Evolutionary conservation across 2,113 vertebrate species (phyloP).

Genomic region (Peromyscus maniculatus): DNA sequence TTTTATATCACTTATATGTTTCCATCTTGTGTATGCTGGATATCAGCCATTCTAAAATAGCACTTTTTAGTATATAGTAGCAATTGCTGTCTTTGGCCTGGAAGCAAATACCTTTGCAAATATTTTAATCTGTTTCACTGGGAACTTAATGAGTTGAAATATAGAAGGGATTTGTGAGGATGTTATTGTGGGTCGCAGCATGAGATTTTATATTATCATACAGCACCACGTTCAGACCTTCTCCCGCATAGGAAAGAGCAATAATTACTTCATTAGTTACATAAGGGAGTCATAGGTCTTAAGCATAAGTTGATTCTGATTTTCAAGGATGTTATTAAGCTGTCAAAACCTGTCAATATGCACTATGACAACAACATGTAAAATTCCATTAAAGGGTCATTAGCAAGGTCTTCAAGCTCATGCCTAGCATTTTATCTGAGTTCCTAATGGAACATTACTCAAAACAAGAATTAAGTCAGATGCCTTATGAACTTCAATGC

Average conservation of each 20-base stretch:
- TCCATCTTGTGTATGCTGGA: neutral
- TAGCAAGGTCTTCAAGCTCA: constrained; percentile 36
- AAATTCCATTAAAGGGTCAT: constrained; percentile 78
- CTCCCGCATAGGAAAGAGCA: constrained; percentile 52
- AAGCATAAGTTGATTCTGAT: constrained; percentile 77
- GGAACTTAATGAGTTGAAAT: constrained; percentile 51
- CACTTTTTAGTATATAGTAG: constrained; percentile 34
- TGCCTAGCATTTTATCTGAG: constrained; percentile 65
- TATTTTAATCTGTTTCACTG: constrained; percentile 46
- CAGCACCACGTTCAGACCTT: neutral
- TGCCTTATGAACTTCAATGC: constrained; percentile 58
- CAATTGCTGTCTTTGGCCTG: constrained; percentile 38
- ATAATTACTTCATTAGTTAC: constrained; percentile 80
- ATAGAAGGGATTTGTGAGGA: constrained; percentile 35
- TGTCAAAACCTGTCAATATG: constrained; percentile 79
- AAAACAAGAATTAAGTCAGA: constrained; percentile 50
- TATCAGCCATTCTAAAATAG: constrained; percentile 50
- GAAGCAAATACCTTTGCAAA: constrained; percentile 56
- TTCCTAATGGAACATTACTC: constrained; percentile 70
- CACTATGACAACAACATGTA: constrained; percentile 70
- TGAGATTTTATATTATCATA: constrained; percentile 63
- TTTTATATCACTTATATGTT: constrained; percentile 43
- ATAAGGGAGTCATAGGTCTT: constrained; percentile 75
- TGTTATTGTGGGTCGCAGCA: constrained; percentile 60
- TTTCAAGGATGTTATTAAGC: constrained; percentile 76